phyloP scores from a whole-genome alignment of 2,113 vertebrate genomes.

The Tyto alba region DNA sequence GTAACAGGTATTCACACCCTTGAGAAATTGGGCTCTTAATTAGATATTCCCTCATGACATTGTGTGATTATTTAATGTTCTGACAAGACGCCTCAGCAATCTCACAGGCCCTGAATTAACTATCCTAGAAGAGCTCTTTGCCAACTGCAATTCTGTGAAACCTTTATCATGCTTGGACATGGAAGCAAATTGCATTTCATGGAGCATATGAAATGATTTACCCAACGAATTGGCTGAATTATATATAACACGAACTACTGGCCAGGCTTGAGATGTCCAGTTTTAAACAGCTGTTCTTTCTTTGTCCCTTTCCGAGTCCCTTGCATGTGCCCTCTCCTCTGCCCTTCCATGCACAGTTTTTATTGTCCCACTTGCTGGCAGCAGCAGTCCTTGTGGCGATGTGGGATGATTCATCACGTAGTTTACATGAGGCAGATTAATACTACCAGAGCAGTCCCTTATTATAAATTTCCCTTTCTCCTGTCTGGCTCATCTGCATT shows the following conservation, averaged over 20 bases:
- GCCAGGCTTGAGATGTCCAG: background rate
- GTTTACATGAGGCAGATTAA: conserved; percentile 22
- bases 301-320: background rate
- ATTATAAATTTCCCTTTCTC: conserved; percentile 30
- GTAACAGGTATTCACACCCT: conserved; percentile 32
- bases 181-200: conserved; percentile 47
- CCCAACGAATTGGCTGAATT: background rate
- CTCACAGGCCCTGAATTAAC: conserved; percentile 13
- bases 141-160: background rate
- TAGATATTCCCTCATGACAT: conserved; percentile 21
- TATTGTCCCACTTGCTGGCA: background rate
- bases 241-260: background rate
- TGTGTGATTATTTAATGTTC: conserved; percentile 41
- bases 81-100: conserved; percentile 5
- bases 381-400: background rate
- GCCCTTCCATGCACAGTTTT: background rate
- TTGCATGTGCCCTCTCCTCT: background rate
- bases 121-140: conserved; percentile 2
- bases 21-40: conserved; percentile 28
- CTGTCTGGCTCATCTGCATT: conserved; percentile 14
- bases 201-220: conserved; percentile 34
- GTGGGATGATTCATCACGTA: conserved; percentile 18
- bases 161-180: conserved; percentile 41
- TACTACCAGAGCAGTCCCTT: background rate
- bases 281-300: background rate